Evolutionary conservation across 2,797 vertebrate genomes (phyloP).

Genomic region (Parauchenoglanis ngamensis): DNA sequence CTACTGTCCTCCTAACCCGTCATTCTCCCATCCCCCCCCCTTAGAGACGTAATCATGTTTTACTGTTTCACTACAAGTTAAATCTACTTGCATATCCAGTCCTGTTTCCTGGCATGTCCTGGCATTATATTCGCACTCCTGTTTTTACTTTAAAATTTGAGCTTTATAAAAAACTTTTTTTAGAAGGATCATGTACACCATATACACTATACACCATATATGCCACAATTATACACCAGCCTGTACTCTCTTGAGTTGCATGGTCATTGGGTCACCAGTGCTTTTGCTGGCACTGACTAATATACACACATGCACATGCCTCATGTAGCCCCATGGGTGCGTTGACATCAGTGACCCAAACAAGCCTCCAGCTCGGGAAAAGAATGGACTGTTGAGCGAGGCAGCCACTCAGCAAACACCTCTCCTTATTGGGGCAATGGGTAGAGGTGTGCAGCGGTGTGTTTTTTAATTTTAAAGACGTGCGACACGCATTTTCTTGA

Average conservation of each 20-base stretch:
- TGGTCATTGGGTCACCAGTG: background rate
- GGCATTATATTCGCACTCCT: background rate
- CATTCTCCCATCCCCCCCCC: background rate
- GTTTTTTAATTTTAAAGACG: conserved; percentile 48
- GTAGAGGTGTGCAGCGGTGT: conserved; percentile 24
- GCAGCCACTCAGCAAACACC: conserved; percentile 52
- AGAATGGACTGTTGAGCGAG: conserved; percentile 39
- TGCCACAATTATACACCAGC: background rate
- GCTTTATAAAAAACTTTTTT: background rate
- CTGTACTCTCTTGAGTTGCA: background rate
- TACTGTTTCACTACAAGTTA: background rate
- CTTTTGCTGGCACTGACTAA: conserved; percentile 28
- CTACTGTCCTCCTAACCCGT: background rate
- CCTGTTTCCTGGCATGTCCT: background rate
- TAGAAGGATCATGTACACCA: background rate
- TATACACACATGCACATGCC: conserved; percentile 1
- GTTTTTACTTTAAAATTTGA: background rate
- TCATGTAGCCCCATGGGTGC: conserved; percentile 32
- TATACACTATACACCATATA: background rate
- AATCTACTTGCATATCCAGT: background rate
- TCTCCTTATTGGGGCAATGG: conserved; percentile 56
- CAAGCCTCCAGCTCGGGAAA: conserved; percentile 35
- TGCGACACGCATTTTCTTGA: conserved; percentile 23
- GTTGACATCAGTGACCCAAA: conserved; percentile 32
- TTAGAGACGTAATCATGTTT: background rate